Conservation (phyloP, 2,113 vertebrate genomes). For the Psammodynastes pulverulentus region DNA sequence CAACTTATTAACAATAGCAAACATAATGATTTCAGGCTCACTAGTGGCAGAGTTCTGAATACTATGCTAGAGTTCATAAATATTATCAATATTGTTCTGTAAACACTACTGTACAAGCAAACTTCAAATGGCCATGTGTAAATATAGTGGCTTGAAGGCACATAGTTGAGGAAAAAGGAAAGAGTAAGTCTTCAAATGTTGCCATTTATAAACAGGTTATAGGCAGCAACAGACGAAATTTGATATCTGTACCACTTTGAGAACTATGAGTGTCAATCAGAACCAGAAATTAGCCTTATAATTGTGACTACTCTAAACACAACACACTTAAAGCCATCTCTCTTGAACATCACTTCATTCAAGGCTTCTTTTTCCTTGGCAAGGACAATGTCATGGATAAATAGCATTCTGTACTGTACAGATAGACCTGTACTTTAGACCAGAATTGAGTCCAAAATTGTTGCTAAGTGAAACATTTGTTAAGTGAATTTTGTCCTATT, state of each 20-base stretch:
- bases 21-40: neutral
- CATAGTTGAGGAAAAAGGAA: neutral
- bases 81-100: neutral
- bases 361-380: neutral
- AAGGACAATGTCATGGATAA: neutral
- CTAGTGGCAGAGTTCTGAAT: neutral
- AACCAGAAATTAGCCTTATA: neutral
- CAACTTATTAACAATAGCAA: neutral
- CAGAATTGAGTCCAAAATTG: neutral
- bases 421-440: neutral
- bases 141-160: neutral
- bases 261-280: neutral
- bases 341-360: neutral
- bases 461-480: neutral
- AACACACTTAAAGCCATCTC: neutral
- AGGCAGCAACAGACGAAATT: neutral
- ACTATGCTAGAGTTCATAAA: neutral
- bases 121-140: neutral
- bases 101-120: neutral
- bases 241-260: neutral
- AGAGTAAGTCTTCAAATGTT: neutral
- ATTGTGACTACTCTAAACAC: neutral
- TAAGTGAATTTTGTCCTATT: neutral
- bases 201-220: too few species aligned
- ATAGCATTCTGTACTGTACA: neutral